phyloP scores from a whole-genome alignment of 2,113 vertebrate species.

The human region GRCh38 chr18:59923001-59923500 shows the following conservation, averaged over 20 bases:
- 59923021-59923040: background rate
- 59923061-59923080: background rate
- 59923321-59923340: background rate
- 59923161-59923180: background rate
- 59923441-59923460: background rate
- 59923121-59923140: background rate
- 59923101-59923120: background rate
- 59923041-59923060: background rate
- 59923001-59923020: background rate
- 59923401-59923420: background rate
- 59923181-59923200: background rate
- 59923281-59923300: slow-evolving; percentile 30
- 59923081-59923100: background rate
- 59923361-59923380: background rate
- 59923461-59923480: background rate
- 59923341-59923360: background rate
- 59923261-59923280: background rate
- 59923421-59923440: background rate
- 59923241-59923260: background rate
- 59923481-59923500: background rate
- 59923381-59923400: background rate
- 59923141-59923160: background rate
- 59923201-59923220: background rate
- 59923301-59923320: background rate
- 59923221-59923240: background rate